Conservation (phyloP, 2,888 invertebrate species). For the Andrena chrysosceles region DNA sequence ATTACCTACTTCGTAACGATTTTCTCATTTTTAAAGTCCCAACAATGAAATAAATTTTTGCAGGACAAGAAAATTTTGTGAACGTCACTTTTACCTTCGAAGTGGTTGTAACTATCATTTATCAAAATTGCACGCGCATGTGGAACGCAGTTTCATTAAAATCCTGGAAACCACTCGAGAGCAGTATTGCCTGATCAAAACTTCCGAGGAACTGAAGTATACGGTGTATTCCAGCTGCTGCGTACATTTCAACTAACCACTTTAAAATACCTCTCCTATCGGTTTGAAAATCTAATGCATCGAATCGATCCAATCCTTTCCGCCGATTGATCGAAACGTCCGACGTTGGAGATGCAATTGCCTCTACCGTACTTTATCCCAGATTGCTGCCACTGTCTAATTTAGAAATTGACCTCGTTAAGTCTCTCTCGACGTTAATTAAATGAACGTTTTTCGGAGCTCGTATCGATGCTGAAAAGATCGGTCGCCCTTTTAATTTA, state of each 20-base stretch:
- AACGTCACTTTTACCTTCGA: too few species aligned
- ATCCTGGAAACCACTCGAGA: neutral
- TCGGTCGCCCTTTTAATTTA: neutral
- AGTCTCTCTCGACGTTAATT: constrained; percentile 37
- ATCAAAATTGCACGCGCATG: too few species aligned
- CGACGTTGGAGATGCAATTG: constrained; percentile 32
- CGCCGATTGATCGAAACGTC: constrained; percentile 42
- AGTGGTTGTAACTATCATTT: too few species aligned
- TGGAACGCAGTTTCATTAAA: neutral
- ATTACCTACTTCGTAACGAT: too few species aligned
- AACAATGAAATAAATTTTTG: too few species aligned
- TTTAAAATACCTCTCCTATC: constrained; percentile 21
- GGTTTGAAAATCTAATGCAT: constrained; percentile 39
- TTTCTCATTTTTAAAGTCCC: too few species aligned
- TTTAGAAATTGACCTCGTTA: constrained; percentile 59
- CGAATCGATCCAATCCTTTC: constrained; percentile 35
- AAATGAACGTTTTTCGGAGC: constrained; percentile 28
- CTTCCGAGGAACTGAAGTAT: neutral
- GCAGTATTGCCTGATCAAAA: neutral
- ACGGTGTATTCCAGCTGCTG: neutral
- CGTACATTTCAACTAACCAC: constrained; percentile 16
- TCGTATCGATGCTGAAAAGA: constrained; percentile 30
- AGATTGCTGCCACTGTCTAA: constrained; percentile 48
- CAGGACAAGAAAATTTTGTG: too few species aligned
- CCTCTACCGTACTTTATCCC: constrained; percentile 26